Base-by-base conservation (phyloP, 1,140 invertebrate genomes). In the Zaprionus ghesquierei region DNA sequence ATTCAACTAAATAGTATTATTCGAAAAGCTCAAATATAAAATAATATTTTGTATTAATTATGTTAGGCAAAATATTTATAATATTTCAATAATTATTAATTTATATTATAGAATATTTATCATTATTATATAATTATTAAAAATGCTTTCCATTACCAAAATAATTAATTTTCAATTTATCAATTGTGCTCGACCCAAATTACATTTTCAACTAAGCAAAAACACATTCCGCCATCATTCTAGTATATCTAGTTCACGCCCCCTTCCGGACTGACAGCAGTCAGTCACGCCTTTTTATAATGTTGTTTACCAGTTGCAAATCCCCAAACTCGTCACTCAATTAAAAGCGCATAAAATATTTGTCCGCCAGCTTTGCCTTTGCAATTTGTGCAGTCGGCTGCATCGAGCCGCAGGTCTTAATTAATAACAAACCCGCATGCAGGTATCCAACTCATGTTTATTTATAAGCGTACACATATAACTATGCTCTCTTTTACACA, bases 311-410 rank as follows among this genome's bases (percentile, higher is more conserved):
- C 3, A 58, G 18, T 20, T 18, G n/a, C 13, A 51, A 35, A 54
- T 41, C 27, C 27, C 9, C n/a, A 15, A 29, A 41, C n/a, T 41
- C 35, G 41, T 44, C 20, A 3, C 6, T 49, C 65, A 60, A 85
- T 84, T 80, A 70, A 74, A 80, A 77, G 63, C 65, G 60, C 72
- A 85, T 85, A 74, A 80, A 41, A 80, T 74, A 77, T 81, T 71
- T 58, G 33, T 23, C 25, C 29, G 59, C 61, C 54, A 44, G 41
- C 41, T 18, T 46, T 38, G n/a, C 33, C 56, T 60, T 41, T 66
- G 77, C 62, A 75, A 80, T 84, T 77, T 79, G 75, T 65, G 59
- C 73, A 69, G 63, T 60, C 46, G 35, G 29, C 22, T 49, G 64
- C 41, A 20, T 46, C 35, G 27, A 2, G 38, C 64, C 58, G 64